phyloP scores from a whole-genome alignment of 2,888 invertebrate species.

The Barypeithes pellucidus region DNA sequence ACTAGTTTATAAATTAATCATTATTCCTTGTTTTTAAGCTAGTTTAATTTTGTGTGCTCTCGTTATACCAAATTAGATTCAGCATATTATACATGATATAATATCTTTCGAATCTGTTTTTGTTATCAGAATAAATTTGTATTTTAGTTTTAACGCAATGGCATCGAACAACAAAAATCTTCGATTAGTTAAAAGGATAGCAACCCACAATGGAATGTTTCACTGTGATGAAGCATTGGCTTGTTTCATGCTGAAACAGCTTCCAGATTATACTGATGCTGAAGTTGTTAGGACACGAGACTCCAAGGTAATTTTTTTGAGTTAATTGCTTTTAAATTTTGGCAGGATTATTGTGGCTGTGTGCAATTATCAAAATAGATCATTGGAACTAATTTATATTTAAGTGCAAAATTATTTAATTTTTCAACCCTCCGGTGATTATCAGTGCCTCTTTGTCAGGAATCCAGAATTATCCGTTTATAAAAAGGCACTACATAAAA shows the following conservation, averaged over 20 bases:
- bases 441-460: too few relatives aligned
- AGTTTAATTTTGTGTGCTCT: too few relatives aligned
- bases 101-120: not conserved
- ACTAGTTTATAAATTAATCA: not conserved
- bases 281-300: constrained; percentile 83
- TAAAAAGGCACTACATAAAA: too few relatives aligned
- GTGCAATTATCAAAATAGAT: too few relatives aligned
- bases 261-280: constrained; percentile 88
- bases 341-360: too few relatives aligned
- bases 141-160: constrained; percentile 66
- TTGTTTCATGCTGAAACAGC: constrained; percentile 88
- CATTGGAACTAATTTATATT: too few relatives aligned
- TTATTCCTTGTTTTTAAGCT: not conserved
- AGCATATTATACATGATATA: too few relatives aligned
- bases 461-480: too few relatives aligned
- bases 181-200: constrained; percentile 72
- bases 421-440: too few relatives aligned
- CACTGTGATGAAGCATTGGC: constrained; percentile 98
- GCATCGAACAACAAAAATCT: constrained; percentile 64
- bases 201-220: constrained; percentile 88
- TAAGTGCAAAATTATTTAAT: too few relatives aligned
- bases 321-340: not conserved
- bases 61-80: too few relatives aligned
- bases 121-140: not conserved
- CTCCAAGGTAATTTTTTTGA: constrained; percentile 65